Percentiles rank a stretch among this genome's conserved stretches.
Conservation (phyloP, 1,140 invertebrate genomes). For the Leptestheria dahalacensis region DNA sequence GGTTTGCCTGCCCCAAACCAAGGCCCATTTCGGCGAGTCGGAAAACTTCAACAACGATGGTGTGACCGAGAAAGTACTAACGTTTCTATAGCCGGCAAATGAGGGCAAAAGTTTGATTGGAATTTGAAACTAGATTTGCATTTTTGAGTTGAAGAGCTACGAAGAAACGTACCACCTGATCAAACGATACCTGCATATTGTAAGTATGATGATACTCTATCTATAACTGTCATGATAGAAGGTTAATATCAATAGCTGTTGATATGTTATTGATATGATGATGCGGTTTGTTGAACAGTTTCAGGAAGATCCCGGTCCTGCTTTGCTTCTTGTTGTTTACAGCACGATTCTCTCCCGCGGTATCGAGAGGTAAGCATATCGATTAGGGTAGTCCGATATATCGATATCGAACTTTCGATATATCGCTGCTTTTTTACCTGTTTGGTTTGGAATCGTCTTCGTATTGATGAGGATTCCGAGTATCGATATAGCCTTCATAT, state of each 20-base stretch:
- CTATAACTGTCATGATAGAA: too few relatives aligned
- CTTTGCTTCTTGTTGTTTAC: conserved; percentile 54
- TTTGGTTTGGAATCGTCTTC: too few relatives aligned
- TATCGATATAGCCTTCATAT: too few relatives aligned
- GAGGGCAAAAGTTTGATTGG: not conserved
- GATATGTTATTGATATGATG: conserved; percentile 3
- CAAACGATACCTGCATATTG: conserved; percentile 54
- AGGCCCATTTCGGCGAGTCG: conserved; percentile 46
- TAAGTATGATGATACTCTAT: conserved; percentile 31
- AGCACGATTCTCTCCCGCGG: conserved; percentile 52
- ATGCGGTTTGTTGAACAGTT: conserved; percentile 44
- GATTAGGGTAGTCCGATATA: not conserved
- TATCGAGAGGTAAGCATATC: conserved; percentile 40
- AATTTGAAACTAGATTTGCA: not conserved
- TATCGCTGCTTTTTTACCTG: too few relatives aligned
- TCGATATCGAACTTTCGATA: too few relatives aligned
- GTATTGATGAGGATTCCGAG: too few relatives aligned
- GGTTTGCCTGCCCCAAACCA: conserved; percentile 44
- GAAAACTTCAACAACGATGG: conserved; percentile 54
- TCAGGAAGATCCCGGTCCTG: conserved; percentile 51
- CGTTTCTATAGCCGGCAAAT: not conserved
- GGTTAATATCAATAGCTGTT: conserved; percentile 8
- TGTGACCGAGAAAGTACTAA: conserved; percentile 53
- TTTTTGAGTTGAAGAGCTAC: conserved; percentile 38
- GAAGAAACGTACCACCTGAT: conserved; percentile 57